These are phyloP conservation scores for Drosophila pandora DNA, from an alignment of 1,140 invertebrate species.

Conservation along the genomic window DNA sequence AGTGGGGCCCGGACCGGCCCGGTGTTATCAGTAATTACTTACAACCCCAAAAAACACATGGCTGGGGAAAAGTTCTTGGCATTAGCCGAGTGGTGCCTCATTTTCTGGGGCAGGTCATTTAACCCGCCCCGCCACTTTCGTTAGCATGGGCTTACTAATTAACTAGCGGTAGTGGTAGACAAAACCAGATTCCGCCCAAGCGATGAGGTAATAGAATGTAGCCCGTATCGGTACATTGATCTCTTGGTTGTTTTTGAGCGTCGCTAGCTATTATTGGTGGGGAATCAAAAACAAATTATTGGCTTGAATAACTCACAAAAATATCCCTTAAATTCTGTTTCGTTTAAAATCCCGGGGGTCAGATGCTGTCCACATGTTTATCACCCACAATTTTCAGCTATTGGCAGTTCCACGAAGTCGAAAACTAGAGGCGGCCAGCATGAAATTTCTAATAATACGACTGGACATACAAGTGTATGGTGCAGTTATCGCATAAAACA, in stretches of 20 bases:
- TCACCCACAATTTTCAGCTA: conserved; percentile 28
- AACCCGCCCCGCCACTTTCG: conserved; percentile 58
- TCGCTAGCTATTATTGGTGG: conserved; percentile 2
- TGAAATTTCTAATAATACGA: conserved; percentile 55
- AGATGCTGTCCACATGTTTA: conserved; percentile 62
- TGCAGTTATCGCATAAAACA: conserved; percentile 52
- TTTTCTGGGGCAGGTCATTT: conserved; percentile 67
- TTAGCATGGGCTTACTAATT: conserved; percentile 66
- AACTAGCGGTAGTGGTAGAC: conserved; percentile 29
- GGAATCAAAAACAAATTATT: conserved; percentile 48
- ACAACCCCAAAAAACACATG: conserved; percentile 29
- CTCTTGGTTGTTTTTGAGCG: conserved; percentile 16
- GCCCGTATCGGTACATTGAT: conserved; percentile 10
- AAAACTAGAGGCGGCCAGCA: conserved; percentile 20
- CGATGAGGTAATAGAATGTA: conserved; percentile 65
- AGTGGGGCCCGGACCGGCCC: neutral
- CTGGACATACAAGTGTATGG: conserved; percentile 6
- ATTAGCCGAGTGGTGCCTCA: conserved; percentile 24
- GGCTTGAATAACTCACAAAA: conserved; percentile 16
- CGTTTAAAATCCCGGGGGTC: conserved; percentile 12
- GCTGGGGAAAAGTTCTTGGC: neutral
- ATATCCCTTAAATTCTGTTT: conserved; percentile 1
- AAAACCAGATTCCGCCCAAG: conserved; percentile 20
- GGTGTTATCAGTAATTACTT: conserved; percentile 39
- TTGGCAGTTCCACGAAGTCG: conserved; percentile 47